phyloP scores from a whole-genome alignment of 2,113 vertebrate genomes.

The Solenodon paradoxus region DNA sequence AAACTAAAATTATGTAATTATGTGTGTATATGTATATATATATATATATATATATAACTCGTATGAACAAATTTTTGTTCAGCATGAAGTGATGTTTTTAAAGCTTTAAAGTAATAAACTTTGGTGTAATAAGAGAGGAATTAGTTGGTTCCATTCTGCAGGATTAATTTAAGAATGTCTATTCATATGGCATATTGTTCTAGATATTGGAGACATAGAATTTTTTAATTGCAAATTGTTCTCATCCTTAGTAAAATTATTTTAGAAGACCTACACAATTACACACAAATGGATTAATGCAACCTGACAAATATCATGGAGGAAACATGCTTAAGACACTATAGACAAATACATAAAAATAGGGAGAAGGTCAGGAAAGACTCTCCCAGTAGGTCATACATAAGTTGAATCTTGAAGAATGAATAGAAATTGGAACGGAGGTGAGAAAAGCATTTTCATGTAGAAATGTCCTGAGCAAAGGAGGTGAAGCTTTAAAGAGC shows the following conservation, averaged over 20 bases:
- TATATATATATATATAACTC: not conserved
- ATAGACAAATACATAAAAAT: not conserved
- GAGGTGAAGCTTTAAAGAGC: not conserved
- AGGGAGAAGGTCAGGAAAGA: not conserved
- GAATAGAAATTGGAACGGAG: not conserved
- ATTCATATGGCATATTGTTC: not conserved
- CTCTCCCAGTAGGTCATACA: not conserved
- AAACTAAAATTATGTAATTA: not conserved
- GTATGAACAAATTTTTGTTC: not conserved
- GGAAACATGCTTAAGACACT: not conserved
- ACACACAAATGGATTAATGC: not conserved
- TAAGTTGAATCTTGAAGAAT: constrained; percentile 3
- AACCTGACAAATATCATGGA: not conserved
- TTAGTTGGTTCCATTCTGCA: not conserved
- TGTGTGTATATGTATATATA: not conserved
- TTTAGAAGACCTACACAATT: not conserved
- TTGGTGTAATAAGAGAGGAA: not conserved
- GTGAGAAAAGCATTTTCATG: constrained; percentile 28
- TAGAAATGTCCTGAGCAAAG: constrained; percentile 21
- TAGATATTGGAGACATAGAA: not conserved
- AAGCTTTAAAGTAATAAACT: not conserved
- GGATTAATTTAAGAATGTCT: not conserved
- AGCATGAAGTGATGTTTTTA: not conserved
- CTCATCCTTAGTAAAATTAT: not conserved
- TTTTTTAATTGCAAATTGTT: not conserved